These are phyloP conservation scores for Temnothorax ravouxi DNA, from an alignment of 2,888 invertebrate genomes.

Conservation along the genomic window DNA sequence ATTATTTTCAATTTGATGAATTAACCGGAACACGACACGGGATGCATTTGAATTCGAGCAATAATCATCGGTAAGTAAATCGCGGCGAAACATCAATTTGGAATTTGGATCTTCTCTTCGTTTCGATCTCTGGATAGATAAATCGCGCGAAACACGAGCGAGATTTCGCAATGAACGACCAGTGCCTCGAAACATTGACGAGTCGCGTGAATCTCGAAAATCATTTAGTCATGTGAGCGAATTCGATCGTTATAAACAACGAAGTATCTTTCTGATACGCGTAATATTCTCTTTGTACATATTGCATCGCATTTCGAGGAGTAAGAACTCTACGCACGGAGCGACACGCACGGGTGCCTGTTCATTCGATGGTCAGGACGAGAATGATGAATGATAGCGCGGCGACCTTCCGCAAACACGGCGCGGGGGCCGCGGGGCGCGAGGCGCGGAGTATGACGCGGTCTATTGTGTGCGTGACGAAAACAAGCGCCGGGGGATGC, in stretches of 20 bases:
- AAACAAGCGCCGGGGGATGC: background rate
- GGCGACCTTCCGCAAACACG: background rate
- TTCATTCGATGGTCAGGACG: background rate
- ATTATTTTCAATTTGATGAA: background rate
- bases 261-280: background rate
- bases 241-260: background rate
- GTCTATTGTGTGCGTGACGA: background rate
- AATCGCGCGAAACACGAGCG: background rate
- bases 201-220: background rate
- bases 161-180: background rate
- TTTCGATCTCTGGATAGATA: background rate
- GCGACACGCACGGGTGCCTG: background rate
- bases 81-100: background rate
- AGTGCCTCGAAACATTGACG: background rate
- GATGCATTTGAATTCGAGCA: background rate
- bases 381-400: constrained; percentile 16
- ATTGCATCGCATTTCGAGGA: background rate
- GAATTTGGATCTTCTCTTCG: background rate
- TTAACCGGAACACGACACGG: background rate
- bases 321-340: constrained; percentile 1
- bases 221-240: background rate
- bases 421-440: background rate
- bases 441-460: background rate
- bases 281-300: background rate
- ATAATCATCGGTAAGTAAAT: background rate